phyloP scores from a whole-genome alignment of 2,888 invertebrate species.

The Adelognathus sp. region DNA sequence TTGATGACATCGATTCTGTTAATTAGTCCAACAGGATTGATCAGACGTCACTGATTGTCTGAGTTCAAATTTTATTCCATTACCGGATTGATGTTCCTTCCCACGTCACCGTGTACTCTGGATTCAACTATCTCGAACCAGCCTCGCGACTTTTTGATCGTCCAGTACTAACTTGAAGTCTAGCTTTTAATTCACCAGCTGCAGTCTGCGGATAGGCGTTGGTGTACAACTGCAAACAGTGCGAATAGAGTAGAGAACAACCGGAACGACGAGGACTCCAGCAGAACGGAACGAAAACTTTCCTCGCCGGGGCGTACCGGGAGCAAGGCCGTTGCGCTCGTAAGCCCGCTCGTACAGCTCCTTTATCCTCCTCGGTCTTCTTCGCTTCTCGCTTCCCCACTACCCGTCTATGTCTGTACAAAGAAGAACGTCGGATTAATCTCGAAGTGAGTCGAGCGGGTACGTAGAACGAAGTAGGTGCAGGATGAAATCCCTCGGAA shows the following conservation, averaged over 20 bases:
- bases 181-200: background rate
- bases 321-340: conserved; percentile 10
- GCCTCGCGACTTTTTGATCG: background rate
- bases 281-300: conserved; percentile 27
- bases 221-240: background rate
- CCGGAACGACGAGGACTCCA: conserved; percentile 2
- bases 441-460: conserved; percentile 52
- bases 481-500: conserved; percentile 47
- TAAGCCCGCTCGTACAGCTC: background rate
- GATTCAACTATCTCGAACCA: background rate
- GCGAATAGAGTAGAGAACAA: background rate
- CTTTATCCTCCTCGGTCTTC: background rate
- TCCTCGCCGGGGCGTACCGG: conserved; percentile 11
- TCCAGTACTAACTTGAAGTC: background rate
- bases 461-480: conserved; percentile 11
- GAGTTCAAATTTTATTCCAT: background rate
- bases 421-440: conserved; percentile 64
- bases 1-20: too few species aligned
- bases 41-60: too few species aligned
- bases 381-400: background rate
- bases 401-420: conserved; percentile 37
- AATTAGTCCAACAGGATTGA: too few species aligned
- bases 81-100: background rate
- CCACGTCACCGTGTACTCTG: background rate
- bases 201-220: background rate